Conservation (phyloP, 2,113 vertebrate species). For the Cebidichthys violaceus region DNA sequence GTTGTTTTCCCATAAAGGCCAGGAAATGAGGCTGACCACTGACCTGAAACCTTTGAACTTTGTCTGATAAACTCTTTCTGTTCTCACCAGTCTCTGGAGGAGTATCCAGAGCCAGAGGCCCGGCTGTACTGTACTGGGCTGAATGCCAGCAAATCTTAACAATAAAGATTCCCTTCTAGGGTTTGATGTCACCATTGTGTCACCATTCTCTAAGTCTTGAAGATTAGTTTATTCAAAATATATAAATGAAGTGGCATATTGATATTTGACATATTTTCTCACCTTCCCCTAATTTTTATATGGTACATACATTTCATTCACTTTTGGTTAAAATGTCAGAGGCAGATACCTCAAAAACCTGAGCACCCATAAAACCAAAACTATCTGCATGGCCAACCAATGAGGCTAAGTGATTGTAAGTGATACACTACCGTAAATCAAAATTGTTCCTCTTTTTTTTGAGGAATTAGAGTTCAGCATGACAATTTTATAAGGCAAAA, state of each 20-base stretch:
- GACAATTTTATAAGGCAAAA: background rate
- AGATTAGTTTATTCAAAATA: background rate
- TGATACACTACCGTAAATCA: background rate
- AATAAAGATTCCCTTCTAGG: background rate
- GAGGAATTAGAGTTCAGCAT: background rate
- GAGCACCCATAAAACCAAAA: background rate
- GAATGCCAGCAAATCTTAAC: background rate
- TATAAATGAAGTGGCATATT: no score
- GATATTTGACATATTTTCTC: background rate
- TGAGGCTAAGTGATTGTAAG: background rate
- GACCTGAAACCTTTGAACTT: constrained; percentile 16
- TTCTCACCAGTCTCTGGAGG: background rate
- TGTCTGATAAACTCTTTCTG: constrained; percentile 21
- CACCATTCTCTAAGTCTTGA: background rate
- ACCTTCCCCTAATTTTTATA: background rate
- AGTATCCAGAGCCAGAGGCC: background rate
- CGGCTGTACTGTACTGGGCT: background rate
- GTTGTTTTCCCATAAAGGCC: constrained; percentile 31
- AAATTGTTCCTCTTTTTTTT: background rate
- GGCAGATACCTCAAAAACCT: background rate
- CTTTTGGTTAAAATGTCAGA: background rate
- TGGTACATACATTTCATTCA: background rate
- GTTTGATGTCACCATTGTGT: background rate
- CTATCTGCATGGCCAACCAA: background rate
- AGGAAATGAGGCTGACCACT: background rate